Percentiles rank a stretch among this genome's conserved stretches.
Evolutionary conservation across 2,797 vertebrate genomes (phyloP).

Genomic region (Melanogrammus aeglefinus): DNA sequence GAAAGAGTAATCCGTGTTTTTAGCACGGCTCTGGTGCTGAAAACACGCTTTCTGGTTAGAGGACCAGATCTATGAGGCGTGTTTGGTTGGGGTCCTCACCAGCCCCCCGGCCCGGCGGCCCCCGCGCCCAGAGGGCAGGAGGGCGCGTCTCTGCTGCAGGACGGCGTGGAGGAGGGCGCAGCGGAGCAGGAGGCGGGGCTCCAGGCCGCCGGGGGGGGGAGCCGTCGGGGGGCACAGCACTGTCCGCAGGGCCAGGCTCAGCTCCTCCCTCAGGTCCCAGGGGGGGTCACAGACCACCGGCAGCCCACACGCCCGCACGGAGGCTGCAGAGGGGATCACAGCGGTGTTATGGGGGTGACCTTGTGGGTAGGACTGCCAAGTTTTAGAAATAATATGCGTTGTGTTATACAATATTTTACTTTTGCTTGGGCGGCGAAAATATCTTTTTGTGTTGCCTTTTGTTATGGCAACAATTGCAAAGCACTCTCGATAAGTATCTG

Average conservation of each 20-base stretch:
- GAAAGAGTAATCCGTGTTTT: too few relatives aligned
- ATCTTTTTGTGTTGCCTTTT: too few relatives aligned
- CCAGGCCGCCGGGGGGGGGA: background rate
- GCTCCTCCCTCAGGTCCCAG: constrained; percentile 64
- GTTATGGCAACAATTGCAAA: too few relatives aligned
- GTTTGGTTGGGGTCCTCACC: constrained; percentile 60
- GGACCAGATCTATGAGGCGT: too few relatives aligned
- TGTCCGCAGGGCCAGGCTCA: constrained; percentile 60
- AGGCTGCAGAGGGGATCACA: constrained; percentile 42
- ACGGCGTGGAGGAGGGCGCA: constrained; percentile 71
- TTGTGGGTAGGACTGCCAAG: too few relatives aligned
- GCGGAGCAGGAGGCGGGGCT: constrained; percentile 41
- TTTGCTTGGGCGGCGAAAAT: too few relatives aligned
- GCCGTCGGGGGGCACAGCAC: constrained; percentile 22
- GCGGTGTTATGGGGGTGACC: background rate
- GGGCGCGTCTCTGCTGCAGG: constrained; percentile 76
- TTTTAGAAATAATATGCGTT: too few relatives aligned
- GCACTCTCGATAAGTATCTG: too few relatives aligned
- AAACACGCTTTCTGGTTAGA: too few relatives aligned
- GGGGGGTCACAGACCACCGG: constrained; percentile 71
- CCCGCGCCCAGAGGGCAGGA: constrained; percentile 35
- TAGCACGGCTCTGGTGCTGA: too few relatives aligned
- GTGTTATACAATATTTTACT: too few relatives aligned
- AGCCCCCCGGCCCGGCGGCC: constrained; percentile 59
- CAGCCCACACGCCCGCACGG: constrained; percentile 53